Base-by-base conservation (phyloP, 2,888 invertebrate genomes). In the Metalampra italica region DNA sequence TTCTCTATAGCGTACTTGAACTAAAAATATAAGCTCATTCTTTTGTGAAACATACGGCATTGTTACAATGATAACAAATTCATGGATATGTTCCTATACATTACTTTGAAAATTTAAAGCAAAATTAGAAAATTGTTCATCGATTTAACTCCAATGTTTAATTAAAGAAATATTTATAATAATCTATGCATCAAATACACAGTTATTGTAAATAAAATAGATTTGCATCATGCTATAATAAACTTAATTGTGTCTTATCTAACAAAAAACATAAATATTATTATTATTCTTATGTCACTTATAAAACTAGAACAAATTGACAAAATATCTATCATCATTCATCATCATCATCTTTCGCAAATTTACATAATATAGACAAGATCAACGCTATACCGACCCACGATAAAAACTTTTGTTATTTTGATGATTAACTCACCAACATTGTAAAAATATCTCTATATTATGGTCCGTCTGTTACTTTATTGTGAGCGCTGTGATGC, bases 401-500 rank as follows among this genome's bases (percentile, higher is more conserved):
- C 70, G 64, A 66, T 73, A 75, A 74, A 81, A 75, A 79, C 74
- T 77, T 75, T 64, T 60, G 60, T 51, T 60, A 56, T 64, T 64
- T 61, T 66, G 64, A 68, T 65, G 68, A 60, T 59, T 60, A 46
- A 59, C 58, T 50, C 66, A 69, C 71, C 73, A 70, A 75, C 76
- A 59, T 63, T 82, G 79, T 84, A 86, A 83, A 88, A 83, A 86
- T 84, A 84, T 81, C 75, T 77, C 64, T 82, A 80, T 79, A 69
- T 69, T 74, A 77, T 88, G 88, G 88, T 88, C 88, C 87, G 68
- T 75, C 58, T 65, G 83, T 83, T 84, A 68, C 84, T 39, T 74
- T 64, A 66, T 75, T 71, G 77, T 78, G 79, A 82, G 82, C 76
- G 68, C 70, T 64, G 73, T 66, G 73, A 73, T 73, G 79, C 76